Percentiles rank a stretch among this genome's conserved stretches.
Evolutionary conservation across 2,113 vertebrate species (phyloP).

Genomic region (Macrotus californicus): DNA sequence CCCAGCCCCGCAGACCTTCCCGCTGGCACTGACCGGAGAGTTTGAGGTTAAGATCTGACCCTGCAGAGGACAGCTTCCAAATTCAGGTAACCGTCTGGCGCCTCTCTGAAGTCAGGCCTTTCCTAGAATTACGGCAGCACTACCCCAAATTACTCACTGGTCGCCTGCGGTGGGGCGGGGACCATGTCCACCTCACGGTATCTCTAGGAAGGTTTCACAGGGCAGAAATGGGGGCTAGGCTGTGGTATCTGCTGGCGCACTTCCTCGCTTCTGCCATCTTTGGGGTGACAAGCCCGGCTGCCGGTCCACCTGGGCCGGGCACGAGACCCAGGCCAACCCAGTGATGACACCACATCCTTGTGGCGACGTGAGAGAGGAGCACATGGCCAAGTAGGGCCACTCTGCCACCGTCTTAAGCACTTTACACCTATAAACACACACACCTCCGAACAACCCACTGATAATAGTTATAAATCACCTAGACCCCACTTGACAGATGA

Average conservation of each 20-base stretch:
- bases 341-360: background rate
- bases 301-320: background rate
- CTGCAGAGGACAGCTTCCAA: background rate
- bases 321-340: background rate
- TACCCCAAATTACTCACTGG: background rate
- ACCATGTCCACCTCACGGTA: background rate
- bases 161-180: background rate
- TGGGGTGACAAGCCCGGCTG: background rate
- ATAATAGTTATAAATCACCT: background rate
- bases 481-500: background rate
- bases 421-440: background rate
- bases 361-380: background rate
- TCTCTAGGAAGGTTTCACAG: background rate
- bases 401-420: background rate
- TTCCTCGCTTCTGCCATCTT: background rate
- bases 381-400: no score
- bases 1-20: background rate
- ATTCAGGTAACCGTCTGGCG: no score
- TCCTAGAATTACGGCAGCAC: accelerated
- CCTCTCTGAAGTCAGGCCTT: background rate
- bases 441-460: accelerated
- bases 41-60: background rate
- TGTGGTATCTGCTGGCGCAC: background rate
- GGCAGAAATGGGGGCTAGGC: background rate
- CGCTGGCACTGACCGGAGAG: background rate